Base-by-base conservation (phyloP, 1,140 invertebrate genomes). In the Achatina immaculata region DNA sequence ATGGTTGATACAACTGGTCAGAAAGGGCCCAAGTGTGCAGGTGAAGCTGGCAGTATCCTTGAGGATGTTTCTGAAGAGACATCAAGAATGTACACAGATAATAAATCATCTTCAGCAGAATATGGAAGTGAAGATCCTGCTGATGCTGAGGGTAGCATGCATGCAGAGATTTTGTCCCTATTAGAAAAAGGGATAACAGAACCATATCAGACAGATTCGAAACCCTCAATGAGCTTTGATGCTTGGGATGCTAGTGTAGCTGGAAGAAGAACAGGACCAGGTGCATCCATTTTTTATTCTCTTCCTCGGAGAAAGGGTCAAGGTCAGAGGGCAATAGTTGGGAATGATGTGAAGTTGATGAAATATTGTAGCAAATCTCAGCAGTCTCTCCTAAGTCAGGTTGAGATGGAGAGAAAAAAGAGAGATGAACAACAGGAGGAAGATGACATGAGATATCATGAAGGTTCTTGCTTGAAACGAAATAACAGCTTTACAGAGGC, bases 151-250 rank as follows among this genome's bases (percentile, higher is more conserved):
- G 75, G 28, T 31, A 65, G 36, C 31, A 65, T 84, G 79, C 31
- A 81, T 36, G 83, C 82, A 31, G 83, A 84, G 75, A 81, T 84
- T 65, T 62, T 84, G 68, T 76, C 81, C 0, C 55, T 84, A 21
- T 48, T 84, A 48, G 79, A 84, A 34, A 78, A 72, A 16, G 78
- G 79, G 16, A 62, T 83, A 34, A 1, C 55, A 71, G 78, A 77
- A 45, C 51, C 78, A 74, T 66, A 83, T 68, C 68, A 66, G 51
- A 36, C 40, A 51, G 40, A 28, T 78, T 43, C 55, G 36, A 73
- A 42, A 45, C 28, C n/a, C n/a, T n/a, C n/a, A n/a, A n/a, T n/a
- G n/a, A n/a, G n/a, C n/a, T n/a, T n/a, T n/a, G 48, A 14, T 16
- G 71, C 45, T 62, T n/a, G 14, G 48, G 68, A 43, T 42, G 6